Percentiles rank a stretch among this genome's conserved stretches.
Conservation (phyloP, 2,888 invertebrate genomes). For the Hypolimnas misippus region DNA sequence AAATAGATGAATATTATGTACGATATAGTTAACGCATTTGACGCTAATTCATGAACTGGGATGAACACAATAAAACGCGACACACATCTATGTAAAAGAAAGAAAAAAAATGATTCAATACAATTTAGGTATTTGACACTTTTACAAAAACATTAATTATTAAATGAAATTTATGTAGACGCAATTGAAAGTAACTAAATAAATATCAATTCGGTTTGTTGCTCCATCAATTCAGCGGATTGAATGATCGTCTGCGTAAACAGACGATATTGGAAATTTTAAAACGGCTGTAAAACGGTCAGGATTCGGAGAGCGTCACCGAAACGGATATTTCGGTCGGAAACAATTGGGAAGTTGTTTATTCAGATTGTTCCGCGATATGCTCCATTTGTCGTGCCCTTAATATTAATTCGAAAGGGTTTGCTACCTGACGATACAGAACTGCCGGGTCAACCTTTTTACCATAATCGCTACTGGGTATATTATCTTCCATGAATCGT, state of each 20-base stretch:
- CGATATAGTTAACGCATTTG: no score
- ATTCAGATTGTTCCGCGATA: constrained; percentile 14
- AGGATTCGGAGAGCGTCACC: background rate
- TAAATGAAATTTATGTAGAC: background rate
- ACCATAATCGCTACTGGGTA: constrained; percentile 22
- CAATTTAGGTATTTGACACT: background rate
- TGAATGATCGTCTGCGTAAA: constrained; percentile 2
- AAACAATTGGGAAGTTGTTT: constrained; percentile 6
- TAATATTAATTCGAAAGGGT: constrained; percentile 23
- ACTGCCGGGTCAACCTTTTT: constrained; percentile 27
- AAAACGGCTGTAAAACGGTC: constrained; percentile 1
- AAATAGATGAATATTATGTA: no score
- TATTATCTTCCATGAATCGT: constrained; percentile 23
- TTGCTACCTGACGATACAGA: constrained; percentile 22
- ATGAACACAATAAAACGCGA: no score
- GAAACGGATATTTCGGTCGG: constrained; percentile 5
- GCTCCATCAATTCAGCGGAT: background rate
- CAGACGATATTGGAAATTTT: constrained; percentile 9
- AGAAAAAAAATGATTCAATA: no score
- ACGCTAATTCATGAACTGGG: no score
- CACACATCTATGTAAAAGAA: no score
- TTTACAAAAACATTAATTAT: background rate
- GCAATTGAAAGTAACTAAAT: constrained; percentile 3
- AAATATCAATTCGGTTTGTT: constrained; percentile 2
- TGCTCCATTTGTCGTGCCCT: constrained; percentile 6